Conservation (phyloP, 2,113 vertebrate genomes). For the Vimba vimba region DNA sequence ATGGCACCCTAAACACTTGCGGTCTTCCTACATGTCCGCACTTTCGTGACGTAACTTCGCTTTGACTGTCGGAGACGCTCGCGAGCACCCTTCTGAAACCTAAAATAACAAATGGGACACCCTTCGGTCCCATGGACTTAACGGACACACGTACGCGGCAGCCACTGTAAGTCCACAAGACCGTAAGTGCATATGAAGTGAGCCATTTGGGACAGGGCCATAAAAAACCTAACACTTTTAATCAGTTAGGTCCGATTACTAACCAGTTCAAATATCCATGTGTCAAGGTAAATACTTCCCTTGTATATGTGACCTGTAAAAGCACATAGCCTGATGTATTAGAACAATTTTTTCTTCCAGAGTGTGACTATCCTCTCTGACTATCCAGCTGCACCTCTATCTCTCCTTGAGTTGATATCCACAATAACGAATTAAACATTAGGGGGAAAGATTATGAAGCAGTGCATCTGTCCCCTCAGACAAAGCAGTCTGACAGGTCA, state of each 20-base stretch:
- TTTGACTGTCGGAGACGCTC: too few relatives aligned
- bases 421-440: background rate
- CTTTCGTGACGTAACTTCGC: too few relatives aligned
- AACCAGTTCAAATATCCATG: background rate
- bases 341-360: background rate
- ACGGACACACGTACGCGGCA: too few relatives aligned
- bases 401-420: background rate
- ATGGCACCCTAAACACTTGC: too few relatives aligned
- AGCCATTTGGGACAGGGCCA: too few relatives aligned
- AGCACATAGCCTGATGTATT: background rate
- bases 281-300: background rate
- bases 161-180: too few relatives aligned
- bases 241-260: background rate
- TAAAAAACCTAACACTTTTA: background rate
- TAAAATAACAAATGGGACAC: too few relatives aligned
- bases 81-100: too few relatives aligned
- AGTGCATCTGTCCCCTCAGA: background rate
- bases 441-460: background rate
- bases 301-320: background rate
- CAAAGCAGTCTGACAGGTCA: conserved; percentile 1
- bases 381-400: background rate
- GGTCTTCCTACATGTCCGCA: too few relatives aligned
- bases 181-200: too few relatives aligned
- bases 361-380: background rate
- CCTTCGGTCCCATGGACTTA: too few relatives aligned